These are phyloP conservation scores for Intellagama lesueurii DNA, from an alignment of 2,797 vertebrate species.

Conservation along the genomic window DNA sequence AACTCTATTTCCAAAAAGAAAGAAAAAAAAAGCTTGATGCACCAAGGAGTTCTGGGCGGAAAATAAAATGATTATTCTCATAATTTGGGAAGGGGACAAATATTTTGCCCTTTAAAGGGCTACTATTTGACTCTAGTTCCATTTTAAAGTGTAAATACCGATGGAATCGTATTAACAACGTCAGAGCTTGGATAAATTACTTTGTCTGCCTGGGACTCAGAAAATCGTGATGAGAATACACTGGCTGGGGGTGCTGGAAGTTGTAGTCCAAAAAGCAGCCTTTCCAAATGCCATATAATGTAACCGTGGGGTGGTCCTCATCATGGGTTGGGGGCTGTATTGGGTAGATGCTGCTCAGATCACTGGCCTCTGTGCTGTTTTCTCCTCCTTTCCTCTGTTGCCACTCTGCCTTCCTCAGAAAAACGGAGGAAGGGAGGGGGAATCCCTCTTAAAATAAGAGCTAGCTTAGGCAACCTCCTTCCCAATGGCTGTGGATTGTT, in stretches of 20 bases:
- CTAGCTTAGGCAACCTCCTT: neutral
- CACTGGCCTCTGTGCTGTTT: neutral
- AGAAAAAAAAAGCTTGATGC: neutral
- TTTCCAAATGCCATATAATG: too few species aligned
- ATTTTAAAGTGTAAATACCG: neutral
- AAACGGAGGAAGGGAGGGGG: neutral
- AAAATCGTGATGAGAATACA: too few species aligned
- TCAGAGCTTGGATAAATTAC: too few species aligned
- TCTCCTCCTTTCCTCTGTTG: too few species aligned
- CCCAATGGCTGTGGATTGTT: neutral
- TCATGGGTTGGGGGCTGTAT: too few species aligned
- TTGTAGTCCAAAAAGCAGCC: too few species aligned
- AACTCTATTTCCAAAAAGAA: neutral
- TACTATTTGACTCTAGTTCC: neutral
- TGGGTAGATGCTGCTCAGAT: neutral
- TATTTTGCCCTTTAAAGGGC: neutral
- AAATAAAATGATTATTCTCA: neutral
- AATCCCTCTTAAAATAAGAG: neutral
- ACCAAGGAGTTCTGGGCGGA: neutral
- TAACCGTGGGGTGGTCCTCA: too few species aligned
- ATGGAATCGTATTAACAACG: neutral
- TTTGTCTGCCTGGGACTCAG: too few species aligned
- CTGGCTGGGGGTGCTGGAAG: too few species aligned
- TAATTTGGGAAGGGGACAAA: neutral
- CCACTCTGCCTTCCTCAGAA: neutral